A percentile compares a stretch with the other conserved stretches of the same genome.
Evolutionary conservation across 2,888 invertebrate species (phyloP).

Genomic region (Hypselothyrea guttata): DNA sequence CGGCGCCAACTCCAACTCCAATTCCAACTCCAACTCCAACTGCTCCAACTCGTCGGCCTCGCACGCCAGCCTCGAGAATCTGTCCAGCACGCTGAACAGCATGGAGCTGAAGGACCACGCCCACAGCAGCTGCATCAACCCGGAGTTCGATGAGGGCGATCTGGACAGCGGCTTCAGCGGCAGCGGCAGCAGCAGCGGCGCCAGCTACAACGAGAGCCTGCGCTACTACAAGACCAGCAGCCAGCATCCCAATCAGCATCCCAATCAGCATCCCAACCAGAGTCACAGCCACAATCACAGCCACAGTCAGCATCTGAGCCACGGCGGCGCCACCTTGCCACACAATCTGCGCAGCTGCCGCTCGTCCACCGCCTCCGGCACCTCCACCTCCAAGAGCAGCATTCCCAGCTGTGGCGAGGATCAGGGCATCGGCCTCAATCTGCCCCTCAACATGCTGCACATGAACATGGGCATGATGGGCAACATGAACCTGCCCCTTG

Average conservation of each 20-base stretch:
- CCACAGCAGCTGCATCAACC: slow-evolving; percentile 80
- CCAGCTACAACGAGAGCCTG: slow-evolving; percentile 90
- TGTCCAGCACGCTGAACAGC: slow-evolving; percentile 81
- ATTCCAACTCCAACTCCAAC: no score
- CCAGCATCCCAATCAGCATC: slow-evolving; percentile 59
- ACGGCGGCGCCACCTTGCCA: slow-evolving; percentile 75
- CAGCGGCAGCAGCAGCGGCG: slow-evolving; percentile 89
- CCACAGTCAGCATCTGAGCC: slow-evolving; percentile 29
- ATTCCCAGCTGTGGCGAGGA: slow-evolving; percentile 81
- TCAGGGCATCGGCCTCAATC: slow-evolving; percentile 79
- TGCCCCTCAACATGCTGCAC: slow-evolving; percentile 69
- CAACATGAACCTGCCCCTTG: slow-evolving; percentile 6
- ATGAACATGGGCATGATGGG: slow-evolving; percentile 44
- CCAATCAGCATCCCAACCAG: slow-evolving; percentile 58
- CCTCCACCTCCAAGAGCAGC: slow-evolving; percentile 82
- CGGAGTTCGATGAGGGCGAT: slow-evolving; percentile 84
- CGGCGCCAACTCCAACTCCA: no score
- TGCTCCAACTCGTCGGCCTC: slow-evolving; percentile 68
- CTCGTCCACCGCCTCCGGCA: slow-evolving; percentile 81
- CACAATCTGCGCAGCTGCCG: slow-evolving; percentile 81
- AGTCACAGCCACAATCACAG: slow-evolving; percentile 41
- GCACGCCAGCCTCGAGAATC: slow-evolving; percentile 81
- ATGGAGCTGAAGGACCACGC: slow-evolving; percentile 82
- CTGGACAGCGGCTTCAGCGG: slow-evolving; percentile 89
- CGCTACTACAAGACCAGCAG: slow-evolving; percentile 84